Evolutionary conservation across 2,888 invertebrate species (phyloP).

Genomic region (Eristalinus sepulchralis): DNA sequence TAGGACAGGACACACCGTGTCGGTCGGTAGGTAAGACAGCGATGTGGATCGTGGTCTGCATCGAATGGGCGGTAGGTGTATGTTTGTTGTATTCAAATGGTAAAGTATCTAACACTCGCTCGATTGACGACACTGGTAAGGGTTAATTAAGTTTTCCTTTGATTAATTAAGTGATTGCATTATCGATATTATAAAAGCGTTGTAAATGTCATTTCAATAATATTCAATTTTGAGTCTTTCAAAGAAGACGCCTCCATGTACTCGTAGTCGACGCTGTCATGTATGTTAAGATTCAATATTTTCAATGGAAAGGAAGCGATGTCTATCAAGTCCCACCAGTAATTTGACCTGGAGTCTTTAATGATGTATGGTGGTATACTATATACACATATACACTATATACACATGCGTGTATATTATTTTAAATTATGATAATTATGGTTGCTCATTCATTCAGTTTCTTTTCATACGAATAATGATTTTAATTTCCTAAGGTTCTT

Average conservation of each 20-base stretch:
- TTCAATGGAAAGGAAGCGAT: not conserved
- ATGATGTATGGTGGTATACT: not conserved
- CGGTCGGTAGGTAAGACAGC: slow-evolving; percentile 47
- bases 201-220: slow-evolving; percentile 72
- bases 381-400: no score
- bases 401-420: not conserved
- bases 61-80: slow-evolving; percentile 40
- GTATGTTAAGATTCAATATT: not conserved
- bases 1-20: slow-evolving; percentile 44
- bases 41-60: slow-evolving; percentile 27
- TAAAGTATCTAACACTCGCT: slow-evolving; percentile 64
- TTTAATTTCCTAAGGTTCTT: not conserved
- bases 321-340: not conserved
- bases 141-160: slow-evolving; percentile 74
- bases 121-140: slow-evolving; percentile 62
- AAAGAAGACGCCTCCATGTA: not conserved
- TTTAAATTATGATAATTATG: not conserved
- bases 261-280: not conserved
- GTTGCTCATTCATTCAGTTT: not conserved
- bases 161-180: slow-evolving; percentile 75
- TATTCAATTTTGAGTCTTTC: slow-evolving; percentile 53
- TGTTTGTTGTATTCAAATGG: slow-evolving; percentile 51
- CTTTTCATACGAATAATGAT: not conserved
- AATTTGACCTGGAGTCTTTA: not conserved
- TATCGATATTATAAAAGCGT: slow-evolving; percentile 74